Evolutionary conservation across 2,888 invertebrate species (phyloP).

Genomic region (Smittia sp.): DNA sequence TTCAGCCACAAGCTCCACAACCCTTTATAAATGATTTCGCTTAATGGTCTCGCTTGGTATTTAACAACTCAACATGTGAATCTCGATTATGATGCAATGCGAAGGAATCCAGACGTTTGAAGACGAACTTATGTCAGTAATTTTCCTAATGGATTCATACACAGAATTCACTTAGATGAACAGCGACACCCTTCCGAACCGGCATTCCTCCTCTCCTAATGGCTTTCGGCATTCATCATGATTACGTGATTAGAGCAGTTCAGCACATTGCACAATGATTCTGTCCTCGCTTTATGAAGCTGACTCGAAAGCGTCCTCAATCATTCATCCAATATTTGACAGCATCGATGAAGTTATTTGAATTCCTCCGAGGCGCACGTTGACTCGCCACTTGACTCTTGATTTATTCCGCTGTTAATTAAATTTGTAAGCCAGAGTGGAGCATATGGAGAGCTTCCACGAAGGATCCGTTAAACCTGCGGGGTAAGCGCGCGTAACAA

Average conservation of each 20-base stretch:
- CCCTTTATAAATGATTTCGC: too few species aligned
- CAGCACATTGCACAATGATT: neutral
- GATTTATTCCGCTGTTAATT: conserved; percentile 27
- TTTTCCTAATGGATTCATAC: neutral
- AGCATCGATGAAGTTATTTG: neutral
- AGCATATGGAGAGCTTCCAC: conserved; percentile 2
- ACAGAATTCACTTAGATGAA: neutral
- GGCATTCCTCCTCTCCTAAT: neutral
- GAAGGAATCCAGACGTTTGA: neutral
- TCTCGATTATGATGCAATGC: too few species aligned
- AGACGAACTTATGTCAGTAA: neutral
- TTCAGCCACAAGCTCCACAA: too few species aligned
- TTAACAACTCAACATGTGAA: too few species aligned
- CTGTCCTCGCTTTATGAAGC: neutral
- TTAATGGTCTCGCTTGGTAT: too few species aligned
- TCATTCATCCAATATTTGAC: neutral
- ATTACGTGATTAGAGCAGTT: neutral
- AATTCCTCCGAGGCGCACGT: neutral
- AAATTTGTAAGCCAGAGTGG: conserved; percentile 6
- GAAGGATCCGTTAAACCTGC: neutral
- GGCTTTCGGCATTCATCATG: neutral
- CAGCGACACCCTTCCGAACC: neutral
- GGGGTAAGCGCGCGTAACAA: neutral
- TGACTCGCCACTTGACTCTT: neutral
- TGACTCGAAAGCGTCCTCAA: neutral